Evolutionary conservation across 2,888 invertebrate species (phyloP).

Genomic region (Helicoverpa assulta): DNA sequence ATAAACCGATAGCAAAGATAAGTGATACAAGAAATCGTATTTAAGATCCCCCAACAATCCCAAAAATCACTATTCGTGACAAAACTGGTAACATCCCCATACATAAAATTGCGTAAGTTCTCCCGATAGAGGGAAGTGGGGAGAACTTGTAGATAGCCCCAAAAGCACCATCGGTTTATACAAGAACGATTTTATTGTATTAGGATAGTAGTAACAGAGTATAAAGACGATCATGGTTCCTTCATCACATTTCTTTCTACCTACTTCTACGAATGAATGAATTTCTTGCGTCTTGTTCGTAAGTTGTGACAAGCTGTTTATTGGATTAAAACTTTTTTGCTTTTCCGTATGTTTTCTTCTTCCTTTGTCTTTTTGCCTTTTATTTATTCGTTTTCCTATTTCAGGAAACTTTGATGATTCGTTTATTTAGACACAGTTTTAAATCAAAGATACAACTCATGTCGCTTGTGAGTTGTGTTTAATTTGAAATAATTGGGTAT

Average conservation of each 20-base stretch:
- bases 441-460: no score
- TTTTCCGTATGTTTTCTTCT: neutral
- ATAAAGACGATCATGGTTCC: constrained; percentile 30
- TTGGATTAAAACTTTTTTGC: constrained; percentile 6
- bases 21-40: constrained; percentile 30
- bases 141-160: constrained; percentile 49
- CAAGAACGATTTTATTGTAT: constrained; percentile 58
- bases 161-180: constrained; percentile 52
- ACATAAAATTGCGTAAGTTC: constrained; percentile 60
- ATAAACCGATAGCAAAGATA: neutral
- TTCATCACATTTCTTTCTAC: constrained; percentile 29
- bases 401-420: no score
- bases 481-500: no score
- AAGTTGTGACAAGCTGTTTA: constrained; percentile 4
- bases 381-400: neutral
- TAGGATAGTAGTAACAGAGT: constrained; percentile 43
- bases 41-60: constrained; percentile 33
- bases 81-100: constrained; percentile 59
- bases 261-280: constrained; percentile 22
- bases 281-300: constrained; percentile 12
- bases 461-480: no score
- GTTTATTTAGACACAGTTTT: no score
- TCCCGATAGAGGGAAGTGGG: constrained; percentile 45
- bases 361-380: neutral
- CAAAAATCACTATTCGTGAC: constrained; percentile 62